Evolutionary conservation across 2,797 vertebrate species (phyloP).

Genomic region (Percopsis omiscomaycus): DNA sequence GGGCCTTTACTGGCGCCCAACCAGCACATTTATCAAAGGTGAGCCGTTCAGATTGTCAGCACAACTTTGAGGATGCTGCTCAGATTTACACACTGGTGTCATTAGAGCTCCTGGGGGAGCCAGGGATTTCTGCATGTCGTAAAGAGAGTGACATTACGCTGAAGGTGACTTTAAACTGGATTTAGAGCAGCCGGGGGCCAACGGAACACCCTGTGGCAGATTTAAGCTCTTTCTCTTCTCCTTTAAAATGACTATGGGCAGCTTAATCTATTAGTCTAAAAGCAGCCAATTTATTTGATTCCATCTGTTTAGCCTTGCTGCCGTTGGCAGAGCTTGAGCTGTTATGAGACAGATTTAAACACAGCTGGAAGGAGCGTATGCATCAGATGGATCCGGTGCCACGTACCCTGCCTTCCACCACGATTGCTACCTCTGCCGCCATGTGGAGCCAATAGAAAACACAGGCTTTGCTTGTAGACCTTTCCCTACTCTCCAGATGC

Average conservation of each 20-base stretch:
- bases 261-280: conserved; percentile 81
- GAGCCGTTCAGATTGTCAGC: conserved; percentile 65
- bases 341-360: conserved; percentile 78
- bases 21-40: conserved; percentile 70
- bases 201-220: conserved; percentile 70
- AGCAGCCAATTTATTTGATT: conserved; percentile 81
- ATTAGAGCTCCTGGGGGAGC: conserved; percentile 71
- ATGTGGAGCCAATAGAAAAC: conserved; percentile 36
- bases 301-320: conserved; percentile 79
- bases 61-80: conserved; percentile 72
- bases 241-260: conserved; percentile 69
- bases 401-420: conserved; percentile 52
- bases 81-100: conserved; percentile 76
- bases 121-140: conserved; percentile 75
- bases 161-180: conserved; percentile 85
- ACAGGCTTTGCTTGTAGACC: conserved; percentile 17
- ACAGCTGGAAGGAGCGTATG: conserved; percentile 70
- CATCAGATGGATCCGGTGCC: conserved; percentile 51
- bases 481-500: neutral
- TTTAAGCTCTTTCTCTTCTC: conserved; percentile 73
- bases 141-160: conserved; percentile 76
- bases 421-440: conserved; percentile 52
- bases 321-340: conserved; percentile 65
- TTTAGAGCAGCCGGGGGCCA: conserved; percentile 71
- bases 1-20: conserved; percentile 53